A percentile compares a stretch with the other conserved stretches of the same genome.
Evolutionary conservation across 2,888 invertebrate species (phyloP).

Genomic region (Apodemia duryi): DNA sequence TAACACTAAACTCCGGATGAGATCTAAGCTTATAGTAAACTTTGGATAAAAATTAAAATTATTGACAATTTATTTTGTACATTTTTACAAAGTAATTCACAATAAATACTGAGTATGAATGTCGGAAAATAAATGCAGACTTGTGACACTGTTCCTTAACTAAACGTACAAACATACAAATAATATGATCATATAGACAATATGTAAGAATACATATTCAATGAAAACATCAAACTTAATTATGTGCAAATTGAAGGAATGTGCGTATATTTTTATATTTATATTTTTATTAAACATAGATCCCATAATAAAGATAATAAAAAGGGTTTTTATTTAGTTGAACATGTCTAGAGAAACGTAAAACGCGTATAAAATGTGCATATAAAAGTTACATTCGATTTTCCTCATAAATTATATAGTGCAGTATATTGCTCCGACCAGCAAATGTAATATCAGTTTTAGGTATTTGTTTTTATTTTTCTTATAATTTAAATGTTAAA

Average conservation of each 20-base stretch:
- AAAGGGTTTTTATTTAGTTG: too few relatives aligned
- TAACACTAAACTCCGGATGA: conserved; percentile 57
- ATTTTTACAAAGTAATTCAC: conserved; percentile 66
- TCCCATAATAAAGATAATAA: conserved; percentile 12
- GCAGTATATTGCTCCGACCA: neutral
- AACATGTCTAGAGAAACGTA: too few relatives aligned
- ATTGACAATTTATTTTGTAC: conserved; percentile 65
- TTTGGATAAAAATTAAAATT: conserved; percentile 74
- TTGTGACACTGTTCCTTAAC: conserved; percentile 61
- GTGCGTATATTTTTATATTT: neutral
- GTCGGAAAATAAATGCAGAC: conserved; percentile 51
- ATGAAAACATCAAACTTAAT: conserved; percentile 24
- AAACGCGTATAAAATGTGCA: neutral
- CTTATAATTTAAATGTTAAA: too few relatives aligned
- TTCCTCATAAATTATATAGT: neutral
- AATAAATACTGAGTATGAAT: conserved; percentile 52
- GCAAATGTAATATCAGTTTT: too few relatives aligned
- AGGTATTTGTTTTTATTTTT: too few relatives aligned
- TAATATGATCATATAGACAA: too few relatives aligned
- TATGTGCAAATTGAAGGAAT: conserved; percentile 3
- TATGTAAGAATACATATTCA: neutral
- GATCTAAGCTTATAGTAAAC: conserved; percentile 77
- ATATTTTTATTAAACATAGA: conserved; percentile 1
- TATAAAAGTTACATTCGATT: neutral
- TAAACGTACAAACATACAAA: conserved; percentile 37